Conservation (phyloP, 1,140 invertebrate genomes). For the Rhopalosiphum padi region DNA sequence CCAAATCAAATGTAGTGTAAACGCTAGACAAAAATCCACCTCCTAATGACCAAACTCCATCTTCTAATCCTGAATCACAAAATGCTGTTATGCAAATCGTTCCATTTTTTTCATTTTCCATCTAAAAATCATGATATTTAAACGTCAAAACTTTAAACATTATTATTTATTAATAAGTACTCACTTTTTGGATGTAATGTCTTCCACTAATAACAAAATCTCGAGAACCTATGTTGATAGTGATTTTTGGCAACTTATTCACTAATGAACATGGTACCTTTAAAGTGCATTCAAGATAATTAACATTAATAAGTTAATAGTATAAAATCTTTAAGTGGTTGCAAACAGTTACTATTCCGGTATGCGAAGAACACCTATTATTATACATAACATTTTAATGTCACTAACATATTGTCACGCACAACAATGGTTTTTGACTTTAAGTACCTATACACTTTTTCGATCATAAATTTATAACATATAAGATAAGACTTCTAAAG, state of each 20-base stretch:
- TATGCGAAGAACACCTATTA: neutral
- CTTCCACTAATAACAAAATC: slow-evolving; percentile 4
- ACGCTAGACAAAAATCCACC: slow-evolving; percentile 64
- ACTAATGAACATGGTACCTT: slow-evolving; percentile 12
- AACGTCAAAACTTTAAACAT: neutral
- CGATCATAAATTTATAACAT: too few species aligned
- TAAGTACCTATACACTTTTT: neutral
- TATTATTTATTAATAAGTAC: neutral
- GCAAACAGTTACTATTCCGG: neutral
- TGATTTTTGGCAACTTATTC: neutral
- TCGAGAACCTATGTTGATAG: neutral
- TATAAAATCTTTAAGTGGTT: neutral
- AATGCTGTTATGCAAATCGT: neutral
- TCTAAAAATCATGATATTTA: neutral
- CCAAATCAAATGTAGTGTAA: slow-evolving; percentile 63
- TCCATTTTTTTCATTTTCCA: neutral
- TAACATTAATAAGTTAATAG: neutral
- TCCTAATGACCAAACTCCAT: slow-evolving; percentile 60
- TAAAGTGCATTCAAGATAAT: neutral
- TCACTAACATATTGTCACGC: neutral
- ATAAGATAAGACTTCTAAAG: neutral
- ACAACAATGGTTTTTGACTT: neutral
- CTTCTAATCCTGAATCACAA: slow-evolving; percentile 27
- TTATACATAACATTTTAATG: neutral
- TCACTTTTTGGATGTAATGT: slow-evolving; percentile 37